Evolutionary conservation across 2,113 vertebrate genomes (phyloP), one percentile per base, ranked within the genome.

Genomic region (Fregetta grallaria): DNA sequence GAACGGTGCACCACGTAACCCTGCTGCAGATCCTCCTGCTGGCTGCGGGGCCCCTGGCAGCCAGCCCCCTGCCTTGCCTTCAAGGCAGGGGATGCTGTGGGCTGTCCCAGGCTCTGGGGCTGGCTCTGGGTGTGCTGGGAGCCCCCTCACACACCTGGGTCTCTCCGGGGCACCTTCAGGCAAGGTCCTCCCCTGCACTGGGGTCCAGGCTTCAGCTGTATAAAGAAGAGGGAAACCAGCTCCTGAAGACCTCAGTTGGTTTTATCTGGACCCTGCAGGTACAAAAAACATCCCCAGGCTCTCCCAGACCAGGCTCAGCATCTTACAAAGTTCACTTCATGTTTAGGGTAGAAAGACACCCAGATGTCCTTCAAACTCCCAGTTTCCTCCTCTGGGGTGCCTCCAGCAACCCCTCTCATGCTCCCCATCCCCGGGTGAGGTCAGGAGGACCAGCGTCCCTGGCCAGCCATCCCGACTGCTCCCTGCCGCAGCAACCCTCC

Each of bases 51-150:
- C 26, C 13, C 11, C 19, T 27, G 45, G 74, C 56, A 79, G 42
- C 6, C 6, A 42, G 29, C 23, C 10, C 29, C 44, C 9, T n/a
- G 85, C 32, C 36, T 44, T 66, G 56, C 29, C 47, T 75, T 67
- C 1, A 14, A 14, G 47, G 25, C 27, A 63, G n/a, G 40, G 52
- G 59, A 53, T 0, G 0, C 30, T 4, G 6, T 3, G 30, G 44
- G 45, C 36, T 84, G 63, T 30, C 29, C 36, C 34, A 68, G 52
- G 38, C 42, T 49, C 15, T 6, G 14, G 38, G 8, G 4, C 50
- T 55, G 49, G 22, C 63, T 73, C 53, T 58, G 53, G 13, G 11
- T 47, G 20, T 18, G 22, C 8, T 17, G 1, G 1, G n/a, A n/a
- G 29, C 9, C 15, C 21, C 4, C 4, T 15, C 45, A 49, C 1